Evolutionary conservation across 2,888 invertebrate genomes (phyloP).

Genomic region (Drosophila neutralis): DNA sequence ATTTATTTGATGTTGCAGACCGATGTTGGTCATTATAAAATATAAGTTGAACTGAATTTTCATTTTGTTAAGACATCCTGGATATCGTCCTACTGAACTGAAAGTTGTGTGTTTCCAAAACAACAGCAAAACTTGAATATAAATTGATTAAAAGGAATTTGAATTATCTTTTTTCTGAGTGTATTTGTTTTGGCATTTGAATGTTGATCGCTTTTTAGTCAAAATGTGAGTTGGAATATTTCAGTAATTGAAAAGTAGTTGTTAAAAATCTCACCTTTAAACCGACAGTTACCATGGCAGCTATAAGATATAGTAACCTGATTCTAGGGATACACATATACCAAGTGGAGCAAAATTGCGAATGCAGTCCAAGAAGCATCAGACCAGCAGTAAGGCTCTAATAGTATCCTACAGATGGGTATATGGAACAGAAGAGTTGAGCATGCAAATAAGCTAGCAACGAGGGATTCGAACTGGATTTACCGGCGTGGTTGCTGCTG

Average conservation of each 20-base stretch:
- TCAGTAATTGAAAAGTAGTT: background rate
- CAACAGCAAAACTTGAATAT: background rate
- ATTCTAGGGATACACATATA: background rate
- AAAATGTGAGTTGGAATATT: background rate
- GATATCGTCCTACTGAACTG: background rate
- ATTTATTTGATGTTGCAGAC: background rate
- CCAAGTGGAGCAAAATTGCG: background rate
- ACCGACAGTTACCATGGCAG: background rate
- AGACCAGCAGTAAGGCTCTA: too few species aligned
- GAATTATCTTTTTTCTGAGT: background rate
- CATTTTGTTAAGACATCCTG: background rate
- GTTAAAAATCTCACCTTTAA: background rate
- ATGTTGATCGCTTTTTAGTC: background rate
- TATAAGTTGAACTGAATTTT: background rate
- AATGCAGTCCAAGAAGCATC: background rate
- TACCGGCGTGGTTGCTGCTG: conserved; percentile 26
- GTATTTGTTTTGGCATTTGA: background rate
- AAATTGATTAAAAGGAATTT: background rate
- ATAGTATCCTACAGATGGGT: background rate
- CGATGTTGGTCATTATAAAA: background rate
- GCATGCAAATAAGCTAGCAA: conserved; percentile 64
- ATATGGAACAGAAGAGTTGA: conserved; percentile 23
- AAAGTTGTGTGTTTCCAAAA: background rate
- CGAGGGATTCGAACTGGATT: conserved; percentile 20
- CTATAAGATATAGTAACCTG: background rate